Percentiles rank a stretch among this genome's conserved stretches.
Conservation (phyloP, 2,797 vertebrate species). For the Danio albolineatus region DNA sequence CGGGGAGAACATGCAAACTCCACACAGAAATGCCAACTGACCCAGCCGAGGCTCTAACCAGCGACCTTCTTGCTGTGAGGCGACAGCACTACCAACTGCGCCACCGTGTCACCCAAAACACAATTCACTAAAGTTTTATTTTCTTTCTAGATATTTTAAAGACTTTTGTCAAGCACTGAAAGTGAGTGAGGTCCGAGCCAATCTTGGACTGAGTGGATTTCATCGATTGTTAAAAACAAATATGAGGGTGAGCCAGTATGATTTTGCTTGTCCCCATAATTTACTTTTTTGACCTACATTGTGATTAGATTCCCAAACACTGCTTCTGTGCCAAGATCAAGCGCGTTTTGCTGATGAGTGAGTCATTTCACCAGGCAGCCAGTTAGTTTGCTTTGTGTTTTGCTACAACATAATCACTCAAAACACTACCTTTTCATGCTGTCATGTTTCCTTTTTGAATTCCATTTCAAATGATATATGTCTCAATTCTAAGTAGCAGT, state of each 20-base stretch:
- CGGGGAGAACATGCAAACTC: too few species aligned
- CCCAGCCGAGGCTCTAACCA: too few species aligned
- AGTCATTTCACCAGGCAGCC: conserved; percentile 4
- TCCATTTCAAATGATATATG: conserved; percentile 21
- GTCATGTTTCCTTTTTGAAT: conserved; percentile 14
- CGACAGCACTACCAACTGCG: too few species aligned
- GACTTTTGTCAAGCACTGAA: neutral
- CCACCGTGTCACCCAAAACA: too few species aligned
- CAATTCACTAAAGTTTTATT: neutral
- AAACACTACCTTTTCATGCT: conserved; percentile 4
- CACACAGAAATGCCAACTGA: too few species aligned
- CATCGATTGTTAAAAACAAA: neutral
- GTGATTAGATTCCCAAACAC: neutral
- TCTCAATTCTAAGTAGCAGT: conserved; percentile 15
- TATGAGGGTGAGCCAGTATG: neutral
- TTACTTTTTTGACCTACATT: neutral
- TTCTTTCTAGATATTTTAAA: neutral
- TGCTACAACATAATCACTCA: conserved; percentile 7
- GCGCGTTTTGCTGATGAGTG: conserved; percentile 4
- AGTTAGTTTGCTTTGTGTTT: conserved; percentile 28
- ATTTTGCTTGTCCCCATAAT: neutral
- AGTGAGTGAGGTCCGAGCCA: neutral
- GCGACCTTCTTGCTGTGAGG: too few species aligned
- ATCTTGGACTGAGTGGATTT: neutral
- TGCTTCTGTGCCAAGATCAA: neutral